Conservation (phyloP, 2,113 vertebrate species). For the Nettapus auritus region DNA sequence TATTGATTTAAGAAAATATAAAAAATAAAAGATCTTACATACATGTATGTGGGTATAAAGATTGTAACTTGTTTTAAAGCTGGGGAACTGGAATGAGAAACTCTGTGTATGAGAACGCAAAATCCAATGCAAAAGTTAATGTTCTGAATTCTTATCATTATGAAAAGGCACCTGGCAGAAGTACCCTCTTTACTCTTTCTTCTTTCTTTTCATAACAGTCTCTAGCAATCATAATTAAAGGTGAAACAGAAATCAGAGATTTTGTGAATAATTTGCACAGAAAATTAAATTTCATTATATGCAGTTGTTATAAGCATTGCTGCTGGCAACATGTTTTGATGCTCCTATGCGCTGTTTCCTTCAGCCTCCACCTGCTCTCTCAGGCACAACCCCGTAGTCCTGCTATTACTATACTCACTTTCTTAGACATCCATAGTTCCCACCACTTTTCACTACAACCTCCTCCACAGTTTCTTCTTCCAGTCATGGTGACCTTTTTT, state of each 20-base stretch:
- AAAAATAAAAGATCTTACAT: neutral
- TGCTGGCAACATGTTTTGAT: neutral
- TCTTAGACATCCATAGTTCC: neutral
- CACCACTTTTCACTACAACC: neutral
- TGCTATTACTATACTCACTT: neutral
- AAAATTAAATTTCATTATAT: constrained; percentile 24
- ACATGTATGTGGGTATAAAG: neutral
- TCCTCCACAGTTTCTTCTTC: neutral
- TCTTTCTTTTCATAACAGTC: neutral
- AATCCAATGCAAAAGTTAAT: constrained; percentile 28
- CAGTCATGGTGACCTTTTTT: neutral
- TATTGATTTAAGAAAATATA: neutral
- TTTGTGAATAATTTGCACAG: constrained; percentile 1
- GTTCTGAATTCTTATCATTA: constrained; percentile 13
- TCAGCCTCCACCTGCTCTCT: neutral
- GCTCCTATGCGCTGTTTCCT: neutral
- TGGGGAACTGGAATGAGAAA: constrained; percentile 1
- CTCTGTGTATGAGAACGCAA: neutral
- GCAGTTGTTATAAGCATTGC: neutral
- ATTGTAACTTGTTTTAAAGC: neutral
- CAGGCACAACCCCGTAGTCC: neutral
- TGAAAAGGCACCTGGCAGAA: constrained; percentile 34
- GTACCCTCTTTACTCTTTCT: neutral
- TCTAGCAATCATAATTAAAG: neutral
- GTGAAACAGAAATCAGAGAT: neutral